Percentiles rank a stretch among this genome's conserved stretches.
Evolutionary conservation across 2,113 vertebrate genomes (phyloP).

Genomic region (Pandion haliaetus): DNA sequence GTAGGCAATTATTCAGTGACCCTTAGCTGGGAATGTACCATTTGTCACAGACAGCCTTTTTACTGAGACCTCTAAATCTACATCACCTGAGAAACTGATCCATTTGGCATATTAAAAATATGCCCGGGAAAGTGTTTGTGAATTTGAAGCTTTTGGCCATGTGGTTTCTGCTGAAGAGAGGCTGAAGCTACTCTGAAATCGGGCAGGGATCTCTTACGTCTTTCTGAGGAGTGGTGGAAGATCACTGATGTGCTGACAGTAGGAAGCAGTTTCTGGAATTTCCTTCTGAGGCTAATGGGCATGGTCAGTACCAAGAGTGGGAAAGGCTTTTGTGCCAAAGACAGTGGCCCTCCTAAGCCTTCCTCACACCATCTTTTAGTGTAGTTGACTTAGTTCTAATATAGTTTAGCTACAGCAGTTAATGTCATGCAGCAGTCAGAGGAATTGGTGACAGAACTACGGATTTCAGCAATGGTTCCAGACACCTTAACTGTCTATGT

Average conservation of each 20-base stretch:
- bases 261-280: neutral
- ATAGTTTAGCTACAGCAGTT: neutral
- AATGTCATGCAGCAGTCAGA: neutral
- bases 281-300: neutral
- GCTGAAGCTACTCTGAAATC: neutral
- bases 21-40: neutral
- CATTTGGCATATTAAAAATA: neutral
- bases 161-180: neutral
- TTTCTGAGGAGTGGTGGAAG: neutral
- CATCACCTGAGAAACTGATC: neutral
- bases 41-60: neutral
- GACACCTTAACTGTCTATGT: neutral
- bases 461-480: neutral
- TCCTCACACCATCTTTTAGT: neutral
- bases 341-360: neutral
- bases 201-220: neutral
- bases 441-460: neutral
- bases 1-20: neutral
- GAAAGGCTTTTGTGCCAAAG: neutral
- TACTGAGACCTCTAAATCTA: neutral
- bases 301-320: neutral
- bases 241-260: neutral
- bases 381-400: neutral
- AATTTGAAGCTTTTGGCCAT: neutral
- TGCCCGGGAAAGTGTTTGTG: neutral